These are phyloP conservation scores for Malurus elegans DNA, from an alignment of 2,113 vertebrate genomes.

Conservation along the genomic window DNA sequence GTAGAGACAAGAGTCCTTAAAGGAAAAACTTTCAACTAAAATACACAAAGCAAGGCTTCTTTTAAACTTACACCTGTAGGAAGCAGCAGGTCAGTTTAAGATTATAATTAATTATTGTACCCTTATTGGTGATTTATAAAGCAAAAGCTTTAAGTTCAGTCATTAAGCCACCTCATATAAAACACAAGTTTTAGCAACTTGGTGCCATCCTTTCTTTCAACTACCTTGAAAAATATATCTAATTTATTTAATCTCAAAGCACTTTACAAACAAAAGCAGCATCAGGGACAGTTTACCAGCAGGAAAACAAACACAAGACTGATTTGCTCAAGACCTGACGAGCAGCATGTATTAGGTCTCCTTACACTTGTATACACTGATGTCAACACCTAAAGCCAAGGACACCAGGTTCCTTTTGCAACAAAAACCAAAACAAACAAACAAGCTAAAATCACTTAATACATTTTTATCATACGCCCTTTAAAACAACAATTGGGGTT, in stretches of 20 bases:
- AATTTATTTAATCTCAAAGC: not conserved
- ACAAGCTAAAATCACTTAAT: not conserved
- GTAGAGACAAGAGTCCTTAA: not conserved
- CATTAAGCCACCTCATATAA: not conserved
- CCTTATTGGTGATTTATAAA: not conserved
- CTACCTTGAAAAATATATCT: not conserved
- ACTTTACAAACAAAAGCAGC: not conserved
- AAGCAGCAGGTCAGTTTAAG: not conserved
- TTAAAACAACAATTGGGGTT: rapidly evolving
- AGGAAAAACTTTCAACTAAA: not conserved
- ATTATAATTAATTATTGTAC: rapidly evolving
- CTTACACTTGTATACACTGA: not conserved
- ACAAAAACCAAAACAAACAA: not conserved
- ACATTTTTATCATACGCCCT: not conserved
- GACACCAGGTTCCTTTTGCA: not conserved
- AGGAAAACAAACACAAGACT: not conserved
- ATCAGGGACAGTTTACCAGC: not conserved
- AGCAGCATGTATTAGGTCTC: not conserved
- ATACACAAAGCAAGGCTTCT: not conserved
- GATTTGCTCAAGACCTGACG: not conserved
- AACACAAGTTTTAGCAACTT: not conserved
- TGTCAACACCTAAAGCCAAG: not conserved
- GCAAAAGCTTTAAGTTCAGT: not conserved
- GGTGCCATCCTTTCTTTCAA: not conserved
- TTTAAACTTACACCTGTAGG: not conserved